phyloP scores from a whole-genome alignment of 2,113 vertebrate genomes.

The Mesocricetus auratus region DNA sequence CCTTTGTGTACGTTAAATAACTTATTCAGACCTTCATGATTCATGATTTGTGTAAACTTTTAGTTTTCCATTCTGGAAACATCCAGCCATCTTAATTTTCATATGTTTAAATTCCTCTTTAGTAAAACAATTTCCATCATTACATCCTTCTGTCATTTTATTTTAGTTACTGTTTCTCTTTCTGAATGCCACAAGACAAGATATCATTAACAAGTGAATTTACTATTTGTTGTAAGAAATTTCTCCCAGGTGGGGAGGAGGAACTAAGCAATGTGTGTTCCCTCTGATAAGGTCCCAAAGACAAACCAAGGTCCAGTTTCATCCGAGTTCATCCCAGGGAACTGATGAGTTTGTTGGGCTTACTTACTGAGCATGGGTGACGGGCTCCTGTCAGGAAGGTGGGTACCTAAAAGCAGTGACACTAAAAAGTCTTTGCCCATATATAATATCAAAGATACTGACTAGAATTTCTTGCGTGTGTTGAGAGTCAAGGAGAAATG shows the following conservation, averaged over 20 bases:
- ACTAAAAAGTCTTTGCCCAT: neutral
- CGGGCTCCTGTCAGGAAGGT: neutral
- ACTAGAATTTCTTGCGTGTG: neutral
- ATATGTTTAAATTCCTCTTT: neutral
- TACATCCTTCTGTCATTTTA: neutral
- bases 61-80: constrained; percentile 8
- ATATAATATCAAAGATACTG: neutral
- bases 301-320: neutral
- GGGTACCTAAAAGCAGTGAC: neutral
- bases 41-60: neutral
- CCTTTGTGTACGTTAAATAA: neutral
- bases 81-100: neutral
- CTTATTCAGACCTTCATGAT: neutral
- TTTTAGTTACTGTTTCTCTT: neutral
- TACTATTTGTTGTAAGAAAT: neutral
- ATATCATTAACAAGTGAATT: neutral
- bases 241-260: neutral
- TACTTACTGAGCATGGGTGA: neutral
- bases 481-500: neutral
- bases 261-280: neutral
- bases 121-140: neutral
- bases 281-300: neutral
- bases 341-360: neutral
- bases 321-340: neutral
- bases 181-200: neutral